A percentile compares a stretch with the other conserved stretches of the same genome.
Conservation (phyloP, 2,797 vertebrate genomes). For the Hydrolagus colliei region DNA sequence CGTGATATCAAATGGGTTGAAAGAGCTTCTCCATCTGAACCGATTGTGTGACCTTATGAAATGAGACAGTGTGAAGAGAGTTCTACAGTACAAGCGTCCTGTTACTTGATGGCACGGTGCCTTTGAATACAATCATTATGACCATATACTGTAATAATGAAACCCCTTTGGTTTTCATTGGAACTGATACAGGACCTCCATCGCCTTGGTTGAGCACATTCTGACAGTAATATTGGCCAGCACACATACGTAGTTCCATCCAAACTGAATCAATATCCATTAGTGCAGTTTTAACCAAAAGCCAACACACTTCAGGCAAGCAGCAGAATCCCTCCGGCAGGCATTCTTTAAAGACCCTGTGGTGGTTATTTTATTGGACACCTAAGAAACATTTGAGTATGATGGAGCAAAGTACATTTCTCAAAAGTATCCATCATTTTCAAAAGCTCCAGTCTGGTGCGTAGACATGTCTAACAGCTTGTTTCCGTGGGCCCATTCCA, state of each 20-base stretch:
- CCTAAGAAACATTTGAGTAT: too few relatives aligned
- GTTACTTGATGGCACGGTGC: too few relatives aligned
- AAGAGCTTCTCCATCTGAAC: too few relatives aligned
- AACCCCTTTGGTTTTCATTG: not conserved
- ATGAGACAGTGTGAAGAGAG: not conserved
- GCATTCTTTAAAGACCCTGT: not conserved
- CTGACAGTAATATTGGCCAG: not conserved
- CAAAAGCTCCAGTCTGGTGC: not conserved
- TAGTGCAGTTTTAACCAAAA: not conserved
- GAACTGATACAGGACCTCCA: not conserved
- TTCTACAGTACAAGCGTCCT: not conserved
- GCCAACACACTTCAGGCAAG: not conserved
- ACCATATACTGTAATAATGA: not conserved
- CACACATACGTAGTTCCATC: conserved; percentile 1
- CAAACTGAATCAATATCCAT: not conserved
- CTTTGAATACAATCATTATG: not conserved
- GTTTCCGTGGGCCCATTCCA: not conserved
- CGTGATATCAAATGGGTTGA: too few relatives aligned
- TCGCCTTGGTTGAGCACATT: not conserved
- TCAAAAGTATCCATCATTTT: conserved; percentile 8
- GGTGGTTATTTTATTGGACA: not conserved
- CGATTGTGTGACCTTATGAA: too few relatives aligned
- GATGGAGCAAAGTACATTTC: not conserved
- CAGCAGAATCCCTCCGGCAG: not conserved
- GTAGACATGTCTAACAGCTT: not conserved